Percentiles rank a stretch among this genome's conserved stretches.
Conservation (phyloP, 2,113 vertebrate species). For the Pterocles burchelli region DNA sequence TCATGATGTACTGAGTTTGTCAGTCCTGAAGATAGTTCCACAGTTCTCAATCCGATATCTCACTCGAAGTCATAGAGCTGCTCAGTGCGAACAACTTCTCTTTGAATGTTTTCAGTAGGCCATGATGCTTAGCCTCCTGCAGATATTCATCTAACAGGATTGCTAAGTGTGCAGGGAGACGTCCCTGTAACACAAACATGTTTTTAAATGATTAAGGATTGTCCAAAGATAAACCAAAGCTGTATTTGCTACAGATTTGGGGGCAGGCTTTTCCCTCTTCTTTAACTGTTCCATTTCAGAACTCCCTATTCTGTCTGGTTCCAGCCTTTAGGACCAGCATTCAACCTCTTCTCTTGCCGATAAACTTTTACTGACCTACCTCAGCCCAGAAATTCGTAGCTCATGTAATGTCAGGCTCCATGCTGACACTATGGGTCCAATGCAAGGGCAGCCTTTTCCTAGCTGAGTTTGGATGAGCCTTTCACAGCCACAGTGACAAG, state of each 20-base stretch:
- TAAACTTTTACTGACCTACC: background rate
- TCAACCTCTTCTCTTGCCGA: background rate
- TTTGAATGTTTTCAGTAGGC: background rate
- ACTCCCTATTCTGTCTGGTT: background rate
- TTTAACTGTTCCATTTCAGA: background rate
- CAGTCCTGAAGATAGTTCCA: background rate
- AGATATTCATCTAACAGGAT: background rate
- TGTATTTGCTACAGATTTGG: background rate
- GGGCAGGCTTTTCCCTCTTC: background rate
- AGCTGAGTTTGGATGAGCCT: background rate
- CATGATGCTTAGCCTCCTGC: background rate
- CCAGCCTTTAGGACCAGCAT: background rate
- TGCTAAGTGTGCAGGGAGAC: background rate
- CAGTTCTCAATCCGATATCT: background rate
- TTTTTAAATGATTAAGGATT: background rate
- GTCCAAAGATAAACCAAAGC: background rate
- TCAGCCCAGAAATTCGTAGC: background rate
- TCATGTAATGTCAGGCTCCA: background rate
- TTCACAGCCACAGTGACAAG: background rate
- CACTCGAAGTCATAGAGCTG: background rate
- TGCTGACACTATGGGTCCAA: rapidly evolving
- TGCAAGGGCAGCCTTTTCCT: rapidly evolving
- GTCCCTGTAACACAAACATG: background rate
- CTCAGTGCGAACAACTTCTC: background rate
- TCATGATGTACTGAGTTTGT: background rate